These are phyloP conservation scores for Ochotona curzoniae DNA, from an alignment of 2,113 vertebrate genomes.

Conservation along the genomic window DNA sequence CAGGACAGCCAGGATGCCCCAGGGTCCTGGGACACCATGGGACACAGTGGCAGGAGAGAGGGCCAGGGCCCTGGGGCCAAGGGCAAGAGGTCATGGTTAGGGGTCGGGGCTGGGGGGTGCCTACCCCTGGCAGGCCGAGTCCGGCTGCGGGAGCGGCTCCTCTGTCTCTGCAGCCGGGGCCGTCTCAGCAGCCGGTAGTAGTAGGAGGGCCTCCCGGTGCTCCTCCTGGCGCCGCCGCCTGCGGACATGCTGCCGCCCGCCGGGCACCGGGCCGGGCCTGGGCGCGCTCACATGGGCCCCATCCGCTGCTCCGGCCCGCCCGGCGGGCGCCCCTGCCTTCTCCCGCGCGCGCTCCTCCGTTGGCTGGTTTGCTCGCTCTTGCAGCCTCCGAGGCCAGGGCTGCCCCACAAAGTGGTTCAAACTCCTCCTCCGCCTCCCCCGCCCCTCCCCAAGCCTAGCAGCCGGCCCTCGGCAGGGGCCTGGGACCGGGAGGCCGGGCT, in stretches of 20 bases:
- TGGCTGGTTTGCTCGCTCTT: neutral
- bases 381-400: conserved; percentile 46
- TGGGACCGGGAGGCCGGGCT: conserved; percentile 72
- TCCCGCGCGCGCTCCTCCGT: conserved; percentile 20
- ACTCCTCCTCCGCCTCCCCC: conserved; percentile 70
- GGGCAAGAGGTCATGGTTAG: neutral
- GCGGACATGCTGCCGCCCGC: conserved; percentile 91
- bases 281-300: conserved; percentile 75
- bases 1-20: neutral
- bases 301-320: conserved; percentile 76
- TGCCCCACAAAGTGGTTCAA: conserved; percentile 76
- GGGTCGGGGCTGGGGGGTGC: conserved; percentile 83
- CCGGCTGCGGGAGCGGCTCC: conserved; percentile 96
- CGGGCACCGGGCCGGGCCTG: conserved; percentile 80
- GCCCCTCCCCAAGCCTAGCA: conserved; percentile 65
- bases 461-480: conserved; percentile 79
- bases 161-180: conserved; percentile 95
- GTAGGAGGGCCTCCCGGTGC: conserved; percentile 94
- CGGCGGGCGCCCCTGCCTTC: conserved; percentile 70
- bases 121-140: conserved; percentile 92
- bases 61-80: neutral
- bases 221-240: conserved; percentile 92
- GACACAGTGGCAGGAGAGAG: neutral
- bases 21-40: neutral
- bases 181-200: conserved; percentile 97